These are phyloP conservation scores for Megaceryle alcyon DNA, from an alignment of 2,797 vertebrate species.

Conservation along the genomic window DNA sequence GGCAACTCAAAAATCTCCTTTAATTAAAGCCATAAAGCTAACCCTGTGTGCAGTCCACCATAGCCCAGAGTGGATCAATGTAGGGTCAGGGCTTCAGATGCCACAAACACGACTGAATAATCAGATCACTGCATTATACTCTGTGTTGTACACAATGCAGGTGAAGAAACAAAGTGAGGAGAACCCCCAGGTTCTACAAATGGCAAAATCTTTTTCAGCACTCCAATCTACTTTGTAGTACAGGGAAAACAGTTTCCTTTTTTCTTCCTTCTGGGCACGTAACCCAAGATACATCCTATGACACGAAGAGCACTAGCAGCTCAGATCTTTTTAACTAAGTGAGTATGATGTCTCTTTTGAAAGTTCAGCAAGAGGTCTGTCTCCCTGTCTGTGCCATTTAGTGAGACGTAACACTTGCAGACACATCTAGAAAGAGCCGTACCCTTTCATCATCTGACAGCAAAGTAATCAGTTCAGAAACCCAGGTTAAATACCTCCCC, in stretches of 20 bases:
- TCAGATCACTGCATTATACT: not conserved
- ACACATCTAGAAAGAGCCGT: not conserved
- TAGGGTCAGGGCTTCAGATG: not conserved
- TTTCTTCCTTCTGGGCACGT: not conserved
- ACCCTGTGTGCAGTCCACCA: not conserved
- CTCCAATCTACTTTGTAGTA: not conserved
- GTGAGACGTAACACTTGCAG: not conserved
- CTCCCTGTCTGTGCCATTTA: not conserved
- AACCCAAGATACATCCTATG: rapidly evolving
- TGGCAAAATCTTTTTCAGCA: not conserved
- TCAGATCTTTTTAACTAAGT: not conserved
- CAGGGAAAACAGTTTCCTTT: not conserved
- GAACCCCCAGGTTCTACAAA: not conserved
- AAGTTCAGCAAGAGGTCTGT: constrained; percentile 40
- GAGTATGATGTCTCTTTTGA: not conserved
- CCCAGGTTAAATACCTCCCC: not conserved
- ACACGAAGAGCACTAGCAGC: not conserved
- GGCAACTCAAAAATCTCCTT: not conserved
- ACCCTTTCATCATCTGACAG: not conserved
- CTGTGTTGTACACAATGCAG: not conserved
- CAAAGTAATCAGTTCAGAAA: not conserved
- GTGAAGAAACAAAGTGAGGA: not conserved
- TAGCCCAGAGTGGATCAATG: rapidly evolving
- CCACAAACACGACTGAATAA: not conserved
- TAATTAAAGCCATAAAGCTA: not conserved